These are phyloP conservation scores for Calycopis cecrops DNA, from an alignment of 1,140 invertebrate genomes.

Conservation along the genomic window DNA sequence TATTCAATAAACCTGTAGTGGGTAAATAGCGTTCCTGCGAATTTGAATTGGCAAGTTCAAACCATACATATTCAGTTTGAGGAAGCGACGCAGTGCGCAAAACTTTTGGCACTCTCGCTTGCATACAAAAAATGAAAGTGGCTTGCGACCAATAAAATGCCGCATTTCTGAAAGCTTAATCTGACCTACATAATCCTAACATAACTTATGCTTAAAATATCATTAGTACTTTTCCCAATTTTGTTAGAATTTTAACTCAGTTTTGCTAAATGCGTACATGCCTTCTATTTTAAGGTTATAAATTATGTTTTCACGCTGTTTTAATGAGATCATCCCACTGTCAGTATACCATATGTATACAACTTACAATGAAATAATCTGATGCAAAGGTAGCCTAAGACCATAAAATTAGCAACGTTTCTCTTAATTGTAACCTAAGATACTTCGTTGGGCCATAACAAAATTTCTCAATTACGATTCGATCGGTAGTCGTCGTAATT, in stretches of 20 bases:
- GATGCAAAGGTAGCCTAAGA: too few species aligned
- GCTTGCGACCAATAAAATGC: slow-evolving; percentile 41
- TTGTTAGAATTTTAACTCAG: neutral
- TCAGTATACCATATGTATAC: too few species aligned
- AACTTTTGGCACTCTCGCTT: slow-evolving; percentile 72
- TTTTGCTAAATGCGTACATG: too few species aligned
- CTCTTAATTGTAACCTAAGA: too few species aligned
- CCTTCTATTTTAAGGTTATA: too few species aligned
- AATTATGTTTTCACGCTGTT: too few species aligned
- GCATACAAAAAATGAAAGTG: slow-evolving; percentile 72
- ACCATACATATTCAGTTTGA: slow-evolving; percentile 67
- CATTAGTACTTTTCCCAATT: neutral
- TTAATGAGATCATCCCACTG: too few species aligned
- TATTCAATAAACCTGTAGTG: slow-evolving; percentile 44
- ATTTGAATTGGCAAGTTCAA: slow-evolving; percentile 66
- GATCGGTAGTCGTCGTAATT: too few species aligned
- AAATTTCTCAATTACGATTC: too few species aligned
- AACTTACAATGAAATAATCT: too few species aligned
- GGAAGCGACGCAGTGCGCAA: slow-evolving; percentile 68
- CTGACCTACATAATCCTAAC: slow-evolving; percentile 42
- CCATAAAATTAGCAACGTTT: too few species aligned
- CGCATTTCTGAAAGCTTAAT: slow-evolving; percentile 44
- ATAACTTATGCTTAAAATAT: slow-evolving; percentile 18
- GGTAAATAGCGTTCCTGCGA: slow-evolving; percentile 50
- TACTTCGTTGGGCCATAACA: too few species aligned